Percentiles rank a stretch among this genome's conserved stretches.
phyloP scores from a whole-genome alignment of 2,113 vertebrate genomes.

The Equus quagga region DNA sequence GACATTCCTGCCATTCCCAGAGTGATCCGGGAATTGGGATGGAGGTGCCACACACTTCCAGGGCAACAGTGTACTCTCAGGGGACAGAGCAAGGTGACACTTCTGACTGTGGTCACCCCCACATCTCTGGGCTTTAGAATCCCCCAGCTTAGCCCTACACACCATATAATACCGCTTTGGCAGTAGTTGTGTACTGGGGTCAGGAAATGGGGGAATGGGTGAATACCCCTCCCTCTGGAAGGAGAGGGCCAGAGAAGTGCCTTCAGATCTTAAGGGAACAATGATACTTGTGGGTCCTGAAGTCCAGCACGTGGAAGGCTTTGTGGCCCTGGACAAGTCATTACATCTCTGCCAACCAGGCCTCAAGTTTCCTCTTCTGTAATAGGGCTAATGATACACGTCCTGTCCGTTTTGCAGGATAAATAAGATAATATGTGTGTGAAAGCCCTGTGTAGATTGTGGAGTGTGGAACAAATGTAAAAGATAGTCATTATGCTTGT shows the following conservation, averaged over 20 bases:
- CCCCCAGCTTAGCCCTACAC: not conserved
- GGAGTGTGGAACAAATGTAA: not conserved
- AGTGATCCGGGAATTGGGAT: constrained; percentile 80
- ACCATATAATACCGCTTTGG: accelerated
- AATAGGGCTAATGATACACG: not conserved
- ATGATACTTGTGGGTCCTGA: accelerated
- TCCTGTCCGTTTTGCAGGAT: not conserved
- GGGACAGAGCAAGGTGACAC: not conserved
- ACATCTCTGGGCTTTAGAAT: not conserved
- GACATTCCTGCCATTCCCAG: constrained; percentile 86
- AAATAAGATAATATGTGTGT: not conserved
- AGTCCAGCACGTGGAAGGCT: not conserved
- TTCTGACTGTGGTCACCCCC: not conserved
- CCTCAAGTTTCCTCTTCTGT: not conserved
- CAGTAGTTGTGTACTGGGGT: not conserved
- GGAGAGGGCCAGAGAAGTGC: not conserved
- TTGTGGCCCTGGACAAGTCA: not conserved
- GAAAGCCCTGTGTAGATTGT: not conserved
- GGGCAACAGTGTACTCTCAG: not conserved
- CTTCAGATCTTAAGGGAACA: not conserved
- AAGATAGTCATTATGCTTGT: not conserved
- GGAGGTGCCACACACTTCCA: constrained; percentile 12
- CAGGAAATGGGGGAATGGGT: not conserved
- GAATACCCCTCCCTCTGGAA: not conserved
- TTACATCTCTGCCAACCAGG: not conserved